Base-by-base conservation (phyloP, 2,797 vertebrate species). In the Tragopan temminckii region DNA sequence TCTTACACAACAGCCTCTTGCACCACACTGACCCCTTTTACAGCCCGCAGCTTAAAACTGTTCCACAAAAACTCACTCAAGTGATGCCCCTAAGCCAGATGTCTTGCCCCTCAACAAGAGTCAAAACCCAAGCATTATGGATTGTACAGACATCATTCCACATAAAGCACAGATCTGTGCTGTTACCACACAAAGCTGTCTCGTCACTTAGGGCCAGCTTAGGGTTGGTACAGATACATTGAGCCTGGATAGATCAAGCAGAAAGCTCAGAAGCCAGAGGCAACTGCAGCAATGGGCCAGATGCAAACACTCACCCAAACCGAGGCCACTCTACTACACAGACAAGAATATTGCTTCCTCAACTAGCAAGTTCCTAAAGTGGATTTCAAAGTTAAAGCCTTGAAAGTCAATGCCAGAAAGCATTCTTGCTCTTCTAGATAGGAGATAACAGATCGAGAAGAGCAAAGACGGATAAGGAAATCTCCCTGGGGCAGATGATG, bases 381-480 rank as follows among this genome's bases (percentile, higher is more conserved):
- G n/a, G 24, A 45, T 87, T 89, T 95, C 71, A 71, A 89, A 93
- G 45, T 38, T 12, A 80, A 82, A 94, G 38, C n/a, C 42, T 70
- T 87, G 43, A 38, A 83, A 80, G 45, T 5, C 14, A 23, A 77
- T 85, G 36, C 29, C 87, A 89, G 64, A 81, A 89, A 67, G 16
- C 48, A 59, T 62, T 80, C 45, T 68, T 55, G 53, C 19, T 85
- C 36, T 50, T 89, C 69, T 43, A 27, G 50, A 85, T 89, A 85
- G 35, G 21, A 87, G 45, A 46, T 64, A 62, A 45, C 7, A 59
- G 63, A 66, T 64, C 20, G 53, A 71, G 61, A 64, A 77, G 42
- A 89, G 29, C 58, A 75, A 90, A 94, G 40, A 82, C 31, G 27
- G 68, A 87, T 27, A 87, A 52, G 31, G 36, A 77, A 85, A 85